Conservation (phyloP, 1,140 invertebrate species). For the Mycetomoellerius zeteki region DNA sequence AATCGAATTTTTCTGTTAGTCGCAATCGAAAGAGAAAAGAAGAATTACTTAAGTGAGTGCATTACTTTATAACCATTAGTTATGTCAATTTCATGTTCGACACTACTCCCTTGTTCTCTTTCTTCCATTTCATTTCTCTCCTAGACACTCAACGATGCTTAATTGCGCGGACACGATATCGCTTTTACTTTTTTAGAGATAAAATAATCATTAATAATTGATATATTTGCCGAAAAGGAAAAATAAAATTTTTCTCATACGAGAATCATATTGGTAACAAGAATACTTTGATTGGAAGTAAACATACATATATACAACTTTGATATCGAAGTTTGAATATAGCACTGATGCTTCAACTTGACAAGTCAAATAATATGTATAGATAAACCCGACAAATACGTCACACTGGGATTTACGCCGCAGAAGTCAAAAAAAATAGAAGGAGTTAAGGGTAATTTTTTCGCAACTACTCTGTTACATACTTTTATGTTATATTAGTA, state of each 20-base stretch:
- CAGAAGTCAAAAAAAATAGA: too few species aligned
- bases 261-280: not conserved
- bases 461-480: too few species aligned
- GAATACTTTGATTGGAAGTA: constrained; percentile 18
- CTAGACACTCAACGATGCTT: constrained; percentile 16
- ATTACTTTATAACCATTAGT: constrained; percentile 61
- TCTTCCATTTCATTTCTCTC: constrained; percentile 34
- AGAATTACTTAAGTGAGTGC: constrained; percentile 8
- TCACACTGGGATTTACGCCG: too few species aligned
- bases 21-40: not conserved
- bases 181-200: constrained; percentile 51
- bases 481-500: too few species aligned
- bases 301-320: not conserved
- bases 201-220: not conserved
- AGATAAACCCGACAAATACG: too few species aligned
- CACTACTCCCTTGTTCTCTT: constrained; percentile 8
- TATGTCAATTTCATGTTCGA: constrained; percentile 55
- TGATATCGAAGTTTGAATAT: not conserved
- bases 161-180: constrained; percentile 34
- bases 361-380: not conserved
- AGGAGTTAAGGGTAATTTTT: too few species aligned
- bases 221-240: constrained; percentile 3
- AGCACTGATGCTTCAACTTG: not conserved
- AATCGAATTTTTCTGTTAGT: constrained; percentile 41
- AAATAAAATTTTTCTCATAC: constrained; percentile 28